Evolutionary conservation across 2,888 invertebrate species (phyloP), one percentile per base, ranked within the genome.

Genomic region (Punctoribates punctum): DNA sequence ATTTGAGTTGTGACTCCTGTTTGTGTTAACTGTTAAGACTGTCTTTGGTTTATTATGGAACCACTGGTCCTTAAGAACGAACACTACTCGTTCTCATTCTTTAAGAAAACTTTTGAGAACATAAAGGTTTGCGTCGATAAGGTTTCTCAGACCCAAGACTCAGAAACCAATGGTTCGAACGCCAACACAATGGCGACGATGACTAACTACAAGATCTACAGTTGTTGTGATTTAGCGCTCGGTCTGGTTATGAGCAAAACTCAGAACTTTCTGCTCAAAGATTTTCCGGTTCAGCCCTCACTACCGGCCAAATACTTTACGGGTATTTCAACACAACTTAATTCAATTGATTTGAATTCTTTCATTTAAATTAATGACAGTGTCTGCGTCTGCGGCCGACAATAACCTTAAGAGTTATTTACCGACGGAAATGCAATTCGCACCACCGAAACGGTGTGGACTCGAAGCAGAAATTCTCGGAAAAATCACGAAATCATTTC

Each of bases 21-120:
- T 65, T 73, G 60, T 76, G 29, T 70, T 13, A 11, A 74, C 34
- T 13, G 15, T 17, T 17, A 23, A 82, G 90, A 92, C 82, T 96
- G 96, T 84, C 86, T 97, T 75, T 95, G 94, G 91, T 96, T 96
- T 84, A 89, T 97, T 75, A 86, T 98, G 82, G 97, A 98, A 84
- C 96, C 97, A 0, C 86, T 98, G 75, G 93, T 96, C 82, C 90
- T 90, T 8, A 93, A 94, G 84, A 94, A 93, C 82, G 97, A 98
- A 82, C 92, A 92, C 84, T 96, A 95, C 85, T 94, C 92, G 84
- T 95, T 92, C 85, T 92, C 93, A 51, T 97, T 97, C 86, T 96
- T 96, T 85, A 93, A 94, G 86, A 92, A 91, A 82, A 88, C 97
- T 78, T 89, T 98, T 75, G 95, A 96, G 82, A 88, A 92, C 82